A percentile compares a stretch with the other conserved stretches of the same genome.
Evolutionary conservation across 2,888 invertebrate species (phyloP).

Genomic region (Synanthedon tipuliformis): DNA sequence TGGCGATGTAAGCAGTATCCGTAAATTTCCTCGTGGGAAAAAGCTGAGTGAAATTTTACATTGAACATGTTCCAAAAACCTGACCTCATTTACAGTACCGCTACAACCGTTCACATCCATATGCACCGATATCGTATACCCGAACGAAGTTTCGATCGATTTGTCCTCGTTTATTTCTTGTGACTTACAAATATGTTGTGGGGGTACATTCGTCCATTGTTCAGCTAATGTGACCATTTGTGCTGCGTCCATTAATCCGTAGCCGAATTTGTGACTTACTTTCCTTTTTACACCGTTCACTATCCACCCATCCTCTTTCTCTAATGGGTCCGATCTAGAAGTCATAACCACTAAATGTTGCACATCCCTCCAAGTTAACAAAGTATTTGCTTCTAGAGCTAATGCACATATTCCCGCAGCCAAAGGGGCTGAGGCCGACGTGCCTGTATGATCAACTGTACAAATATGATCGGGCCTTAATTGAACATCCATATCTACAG

Average conservation of each 20-base stretch:
- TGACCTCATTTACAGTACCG: conserved; percentile 87
- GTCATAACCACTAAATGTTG: conserved; percentile 95
- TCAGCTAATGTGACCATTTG: conserved; percentile 92
- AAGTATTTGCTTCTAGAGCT: conserved; percentile 92
- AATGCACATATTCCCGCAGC: conserved; percentile 95
- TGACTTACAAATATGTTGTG: conserved; percentile 95
- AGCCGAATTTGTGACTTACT: conserved; percentile 97
- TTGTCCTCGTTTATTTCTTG: conserved; percentile 88
- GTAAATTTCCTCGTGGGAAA: conserved; percentile 92
- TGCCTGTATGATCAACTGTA: conserved; percentile 91
- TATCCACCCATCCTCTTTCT: conserved; percentile 93
- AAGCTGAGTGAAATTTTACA: conserved; percentile 92
- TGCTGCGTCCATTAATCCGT: conserved; percentile 98
- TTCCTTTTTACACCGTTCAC: conserved; percentile 93
- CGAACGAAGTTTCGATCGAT: conserved; percentile 80
- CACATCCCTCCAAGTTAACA: conserved; percentile 96
- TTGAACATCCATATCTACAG: conserved; percentile 91
- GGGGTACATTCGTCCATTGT: conserved; percentile 93
- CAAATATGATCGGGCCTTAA: conserved; percentile 88
- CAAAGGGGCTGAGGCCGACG: conserved; percentile 93
- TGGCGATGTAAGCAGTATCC: conserved; percentile 89
- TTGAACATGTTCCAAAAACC: conserved; percentile 96
- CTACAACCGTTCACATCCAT: conserved; percentile 94
- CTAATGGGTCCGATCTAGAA: conserved; percentile 87
- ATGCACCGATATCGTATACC: conserved; percentile 81